Evolutionary conservation across 1,140 invertebrate genomes (phyloP).

Genomic region (Hestina assimilis): DNA sequence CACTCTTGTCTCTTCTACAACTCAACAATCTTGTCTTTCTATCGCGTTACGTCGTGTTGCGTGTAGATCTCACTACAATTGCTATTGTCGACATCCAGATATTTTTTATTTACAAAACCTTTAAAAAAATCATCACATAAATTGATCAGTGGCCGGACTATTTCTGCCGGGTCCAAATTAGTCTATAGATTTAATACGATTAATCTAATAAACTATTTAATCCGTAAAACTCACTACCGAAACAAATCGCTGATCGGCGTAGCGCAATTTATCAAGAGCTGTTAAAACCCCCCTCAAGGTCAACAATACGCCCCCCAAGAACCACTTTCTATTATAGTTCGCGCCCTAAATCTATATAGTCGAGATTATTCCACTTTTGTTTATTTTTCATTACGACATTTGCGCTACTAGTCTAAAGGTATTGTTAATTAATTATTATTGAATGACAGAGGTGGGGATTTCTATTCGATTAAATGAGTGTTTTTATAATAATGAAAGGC

Average conservation of each 20-base stretch:
- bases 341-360: slow-evolving; percentile 20
- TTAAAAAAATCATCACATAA: too few relatives aligned
- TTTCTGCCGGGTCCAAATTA: too few relatives aligned
- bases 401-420: slow-evolving; percentile 26
- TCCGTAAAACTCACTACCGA: not conserved
- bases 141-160: too few relatives aligned
- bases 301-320: slow-evolving; percentile 15
- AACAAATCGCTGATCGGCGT: slow-evolving; percentile 3
- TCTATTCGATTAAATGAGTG: too few relatives aligned
- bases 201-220: not conserved
- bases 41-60: too few relatives aligned
- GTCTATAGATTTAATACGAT: too few relatives aligned
- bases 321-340: slow-evolving; percentile 1
- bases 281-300: slow-evolving; percentile 16
- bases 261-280: slow-evolving; percentile 6
- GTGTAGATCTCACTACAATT: too few relatives aligned
- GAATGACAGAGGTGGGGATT: slow-evolving; percentile 32
- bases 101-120: too few relatives aligned
- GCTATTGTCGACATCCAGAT: too few relatives aligned
- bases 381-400: slow-evolving; percentile 57
- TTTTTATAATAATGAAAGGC: too few relatives aligned
- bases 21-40: too few relatives aligned
- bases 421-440: slow-evolving; percentile 26
- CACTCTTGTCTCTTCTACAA: too few relatives aligned
- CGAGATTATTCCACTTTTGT: slow-evolving; percentile 41